phyloP scores from a whole-genome alignment of 2,888 invertebrate genomes.

The Apodemia duryi region DNA sequence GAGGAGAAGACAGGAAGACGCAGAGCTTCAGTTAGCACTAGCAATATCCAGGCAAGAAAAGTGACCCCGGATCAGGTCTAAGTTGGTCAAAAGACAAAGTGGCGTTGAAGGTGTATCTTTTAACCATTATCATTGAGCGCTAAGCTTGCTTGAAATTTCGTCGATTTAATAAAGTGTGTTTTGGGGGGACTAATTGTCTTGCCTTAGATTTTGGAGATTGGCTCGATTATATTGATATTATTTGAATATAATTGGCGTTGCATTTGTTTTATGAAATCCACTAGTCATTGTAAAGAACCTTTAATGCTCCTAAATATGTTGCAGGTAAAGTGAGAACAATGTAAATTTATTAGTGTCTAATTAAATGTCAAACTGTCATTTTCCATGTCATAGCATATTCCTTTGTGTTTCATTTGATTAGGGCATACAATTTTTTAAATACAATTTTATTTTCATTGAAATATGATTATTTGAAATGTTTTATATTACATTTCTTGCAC shows the following conservation, averaged over 20 bases:
- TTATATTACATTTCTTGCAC: background rate
- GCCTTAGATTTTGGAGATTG: conserved; percentile 21
- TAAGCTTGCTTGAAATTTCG: background rate
- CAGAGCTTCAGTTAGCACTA: conserved; percentile 86
- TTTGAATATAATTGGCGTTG: conserved; percentile 11
- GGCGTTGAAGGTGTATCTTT: conserved; percentile 1
- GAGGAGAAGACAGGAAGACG: conserved; percentile 81
- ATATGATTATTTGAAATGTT: background rate
- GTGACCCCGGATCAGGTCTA: conserved; percentile 38
- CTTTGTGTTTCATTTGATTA: background rate
- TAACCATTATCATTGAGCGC: background rate
- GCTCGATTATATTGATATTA: conserved; percentile 17
- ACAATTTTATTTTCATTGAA: background rate
- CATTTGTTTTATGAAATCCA: conserved; percentile 21
- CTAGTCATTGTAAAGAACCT: conserved; percentile 29
- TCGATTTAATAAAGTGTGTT: conserved; percentile 16
- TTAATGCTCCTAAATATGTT: background rate
- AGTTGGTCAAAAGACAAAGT: conserved; percentile 15
- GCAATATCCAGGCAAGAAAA: conserved; percentile 81
- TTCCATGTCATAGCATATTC: background rate
- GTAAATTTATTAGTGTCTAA: background rate
- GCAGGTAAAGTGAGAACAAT: background rate
- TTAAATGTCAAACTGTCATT: background rate
- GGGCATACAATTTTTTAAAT: background rate
- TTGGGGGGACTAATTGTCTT: conserved; percentile 22